These are phyloP conservation scores for Rattus rattus DNA, from an alignment of 2,113 vertebrate species.

Conservation along the genomic window DNA sequence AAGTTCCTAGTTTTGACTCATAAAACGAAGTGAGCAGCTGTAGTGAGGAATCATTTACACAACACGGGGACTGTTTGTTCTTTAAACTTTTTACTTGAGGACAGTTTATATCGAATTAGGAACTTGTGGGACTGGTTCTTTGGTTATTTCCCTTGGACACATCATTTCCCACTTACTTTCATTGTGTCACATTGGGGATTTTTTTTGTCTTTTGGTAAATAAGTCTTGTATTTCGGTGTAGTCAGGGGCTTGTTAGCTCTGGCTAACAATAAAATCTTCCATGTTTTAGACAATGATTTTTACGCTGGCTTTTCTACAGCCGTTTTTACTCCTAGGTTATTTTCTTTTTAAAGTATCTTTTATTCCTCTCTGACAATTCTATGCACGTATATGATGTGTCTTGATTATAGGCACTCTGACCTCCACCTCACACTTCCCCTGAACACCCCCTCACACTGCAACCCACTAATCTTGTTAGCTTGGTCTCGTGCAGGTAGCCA, in stretches of 20 bases:
- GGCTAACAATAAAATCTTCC: not conserved
- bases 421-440: not conserved
- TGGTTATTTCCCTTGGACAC: not conserved
- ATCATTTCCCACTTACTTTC: not conserved
- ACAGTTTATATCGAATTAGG: not conserved
- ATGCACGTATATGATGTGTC: no score
- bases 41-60: not conserved
- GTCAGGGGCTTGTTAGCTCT: not conserved
- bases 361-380: not conserved
- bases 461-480: not conserved
- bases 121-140: not conserved
- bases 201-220: not conserved
- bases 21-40: not conserved
- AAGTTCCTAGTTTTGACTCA: not conserved
- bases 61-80: not conserved
- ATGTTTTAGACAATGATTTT: not conserved
- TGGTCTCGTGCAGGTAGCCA: not conserved
- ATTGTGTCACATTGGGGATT: not conserved
- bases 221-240: not conserved
- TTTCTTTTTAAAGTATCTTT: not conserved
- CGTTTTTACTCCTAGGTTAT: not conserved
- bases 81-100: conserved; percentile 47
- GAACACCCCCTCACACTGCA: no score
- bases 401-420: not conserved
- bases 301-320: not conserved